Percentiles rank a stretch among this genome's conserved stretches.
Conservation (phyloP, 2,797 vertebrate species). For the Takifugu rubripes region DNA sequence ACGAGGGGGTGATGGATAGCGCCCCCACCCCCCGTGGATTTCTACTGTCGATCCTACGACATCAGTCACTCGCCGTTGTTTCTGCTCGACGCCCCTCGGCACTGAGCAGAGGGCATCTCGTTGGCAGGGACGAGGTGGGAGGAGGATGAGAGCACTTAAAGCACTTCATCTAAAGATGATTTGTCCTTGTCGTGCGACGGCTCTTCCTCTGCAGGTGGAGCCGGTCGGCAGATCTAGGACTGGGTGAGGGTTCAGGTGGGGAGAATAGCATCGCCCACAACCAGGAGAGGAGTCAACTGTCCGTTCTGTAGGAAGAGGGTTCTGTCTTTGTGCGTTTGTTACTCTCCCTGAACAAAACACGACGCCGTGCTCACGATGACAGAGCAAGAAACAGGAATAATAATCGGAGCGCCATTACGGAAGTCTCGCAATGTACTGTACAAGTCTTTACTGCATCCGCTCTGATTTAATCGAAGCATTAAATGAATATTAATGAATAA, state of each 20-base stretch:
- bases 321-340: neutral
- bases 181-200: constrained; percentile 77
- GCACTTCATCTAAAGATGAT: constrained; percentile 79
- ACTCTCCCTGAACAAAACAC: neutral
- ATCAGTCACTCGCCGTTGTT: constrained; percentile 67
- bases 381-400: constrained; percentile 29
- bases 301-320: constrained; percentile 7
- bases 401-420: constrained; percentile 28
- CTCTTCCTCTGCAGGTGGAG: constrained; percentile 73
- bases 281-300: constrained; percentile 25
- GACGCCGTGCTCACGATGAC: constrained; percentile 22
- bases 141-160: constrained; percentile 72
- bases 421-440: constrained; percentile 21
- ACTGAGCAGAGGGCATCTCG: constrained; percentile 69
- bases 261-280: constrained; percentile 11
- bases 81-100: constrained; percentile 60
- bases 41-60: constrained; percentile 70
- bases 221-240: constrained; percentile 73
- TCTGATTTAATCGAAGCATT: constrained; percentile 15
- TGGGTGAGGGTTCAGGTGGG: neutral
- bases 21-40: constrained; percentile 67
- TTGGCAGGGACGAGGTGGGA: constrained; percentile 63
- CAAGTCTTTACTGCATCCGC: constrained; percentile 15
- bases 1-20: constrained; percentile 53
- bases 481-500: constrained; percentile 20